Percentiles rank a stretch among this genome's conserved stretches.
Evolutionary conservation across 2,113 vertebrate genomes (phyloP).

Genomic region (Sebastes fasciatus): DNA sequence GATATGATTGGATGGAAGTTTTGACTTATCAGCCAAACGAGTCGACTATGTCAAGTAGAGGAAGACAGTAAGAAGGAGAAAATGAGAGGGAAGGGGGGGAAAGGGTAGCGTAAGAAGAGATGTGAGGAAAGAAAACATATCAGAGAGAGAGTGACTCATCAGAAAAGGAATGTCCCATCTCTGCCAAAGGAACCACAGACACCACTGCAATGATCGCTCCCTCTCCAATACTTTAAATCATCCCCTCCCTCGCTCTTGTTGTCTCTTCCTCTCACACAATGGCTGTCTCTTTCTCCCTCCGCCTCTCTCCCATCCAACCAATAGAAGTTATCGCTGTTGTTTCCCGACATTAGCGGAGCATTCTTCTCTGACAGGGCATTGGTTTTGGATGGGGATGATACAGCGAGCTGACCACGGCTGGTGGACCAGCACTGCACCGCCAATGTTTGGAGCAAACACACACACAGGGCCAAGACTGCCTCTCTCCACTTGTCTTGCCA

Average conservation of each 20-base stretch:
- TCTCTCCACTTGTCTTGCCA: slow-evolving; percentile 31
- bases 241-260: slow-evolving; percentile 23
- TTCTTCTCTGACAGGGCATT: slow-evolving; percentile 38
- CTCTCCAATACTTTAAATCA: slow-evolving; percentile 60
- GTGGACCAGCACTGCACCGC: slow-evolving; percentile 9
- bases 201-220: slow-evolving; percentile 57
- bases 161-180: slow-evolving; percentile 76
- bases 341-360: slow-evolving; percentile 21
- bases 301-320: neutral
- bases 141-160: slow-evolving; percentile 73
- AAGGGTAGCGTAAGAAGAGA: slow-evolving; percentile 27
- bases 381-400: slow-evolving; percentile 40
- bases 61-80: neutral
- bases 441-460: slow-evolving; percentile 34
- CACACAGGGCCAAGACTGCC: slow-evolving; percentile 9
- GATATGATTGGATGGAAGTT: slow-evolving; percentile 23
- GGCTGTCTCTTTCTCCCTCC: slow-evolving; percentile 15
- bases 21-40: neutral
- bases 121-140: slow-evolving; percentile 53
- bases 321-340: slow-evolving; percentile 23
- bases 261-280: slow-evolving; percentile 39
- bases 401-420: slow-evolving; percentile 29
- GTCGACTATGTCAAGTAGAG: neutral
- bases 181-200: slow-evolving; percentile 77
- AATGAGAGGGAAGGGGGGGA: neutral